Evolutionary conservation across 1,140 invertebrate genomes (phyloP), one percentile per base, ranked within the genome.

Genomic region (Ips nitidus): DNA sequence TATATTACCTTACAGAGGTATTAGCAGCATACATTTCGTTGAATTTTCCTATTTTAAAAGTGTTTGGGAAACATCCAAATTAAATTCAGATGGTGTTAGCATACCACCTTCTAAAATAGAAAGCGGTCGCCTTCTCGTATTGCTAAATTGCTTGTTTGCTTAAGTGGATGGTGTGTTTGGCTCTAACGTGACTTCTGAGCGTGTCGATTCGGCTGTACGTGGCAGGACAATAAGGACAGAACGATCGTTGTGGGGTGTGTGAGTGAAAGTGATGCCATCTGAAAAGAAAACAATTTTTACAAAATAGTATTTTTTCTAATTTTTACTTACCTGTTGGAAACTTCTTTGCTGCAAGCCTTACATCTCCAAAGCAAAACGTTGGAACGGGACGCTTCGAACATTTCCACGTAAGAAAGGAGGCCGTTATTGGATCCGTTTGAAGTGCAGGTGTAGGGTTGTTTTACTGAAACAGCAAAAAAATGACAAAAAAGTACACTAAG

Each of bases 161-260:
- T 78, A 84, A 83, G 69, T 83, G 81, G 52, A 85, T 81, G 71
- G 86, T 85, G 82, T 93, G 91, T 80, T 92, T 91, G 79, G 87
- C 84, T 70, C 89, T 84, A 79, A 92, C 83, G 80, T 93, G 91
- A 41, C 87, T 88, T 75, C 90, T 86, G 73, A 93, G 83, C 36
- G 90, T 92, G 83, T 94, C 92, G 77, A 92, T 91, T 78, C 92
- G 87, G 83, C 90, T 92, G 84, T 93, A 94, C 53, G 90, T 91
- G 74, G 91, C 90, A 68, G 90, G 88, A 82, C 92, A 94, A 80
- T 92, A 91, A 43, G 91, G 91, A 80, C 92, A 94, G 74, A 86
- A 86, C 70, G 89, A 92, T 72, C 91, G 84, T 81, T 91, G 87
- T 57, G 89, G 86, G 50, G 89, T 91, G 80, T 93, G 92, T 71